These are phyloP conservation scores for Cotesia vestalis DNA, from an alignment of 1,140 invertebrate species.

Conservation along the genomic window DNA sequence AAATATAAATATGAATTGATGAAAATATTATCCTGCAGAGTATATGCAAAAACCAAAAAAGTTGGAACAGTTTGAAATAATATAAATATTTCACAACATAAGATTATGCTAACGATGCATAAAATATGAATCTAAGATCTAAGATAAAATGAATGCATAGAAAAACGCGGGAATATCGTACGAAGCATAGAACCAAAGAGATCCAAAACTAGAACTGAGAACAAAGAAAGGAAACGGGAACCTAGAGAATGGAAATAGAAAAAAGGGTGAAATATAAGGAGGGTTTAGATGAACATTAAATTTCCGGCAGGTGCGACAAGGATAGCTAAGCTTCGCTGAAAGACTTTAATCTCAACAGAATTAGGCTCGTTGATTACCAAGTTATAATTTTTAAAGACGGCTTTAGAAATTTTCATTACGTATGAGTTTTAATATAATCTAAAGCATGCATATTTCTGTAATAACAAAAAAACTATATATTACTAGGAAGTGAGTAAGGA, in stretches of 20 bases:
- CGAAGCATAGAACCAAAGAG: neutral
- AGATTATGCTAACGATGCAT: neutral
- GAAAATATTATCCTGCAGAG: too few relatives aligned
- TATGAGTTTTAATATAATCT: too few relatives aligned
- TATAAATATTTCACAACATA: too few relatives aligned
- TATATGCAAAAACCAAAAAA: too few relatives aligned
- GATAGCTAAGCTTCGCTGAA: neutral
- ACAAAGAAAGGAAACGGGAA: conserved; percentile 8
- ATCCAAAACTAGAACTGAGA: neutral
- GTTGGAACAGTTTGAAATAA: too few relatives aligned
- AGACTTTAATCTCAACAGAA: neutral
- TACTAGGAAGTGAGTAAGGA: neutral
- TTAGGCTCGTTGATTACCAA: conserved; percentile 19
- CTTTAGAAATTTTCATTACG: neutral
- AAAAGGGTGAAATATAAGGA: conserved; percentile 26
- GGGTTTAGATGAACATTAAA: conserved; percentile 22
- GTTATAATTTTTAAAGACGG: neutral
- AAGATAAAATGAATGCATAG: neutral
- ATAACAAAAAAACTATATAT: neutral
- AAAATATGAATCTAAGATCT: neutral
- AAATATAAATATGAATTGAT: too few relatives aligned
- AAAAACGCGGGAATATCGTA: conserved; percentile 3
- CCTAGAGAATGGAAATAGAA: conserved; percentile 22
- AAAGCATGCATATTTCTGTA: too few relatives aligned
- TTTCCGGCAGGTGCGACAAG: conserved; percentile 31